A percentile compares a stretch with the other conserved stretches of the same genome.
Conservation (phyloP, 30 jellyfish, hydroid and myxozoan genomes). For the Mastigias papua region DNA sequence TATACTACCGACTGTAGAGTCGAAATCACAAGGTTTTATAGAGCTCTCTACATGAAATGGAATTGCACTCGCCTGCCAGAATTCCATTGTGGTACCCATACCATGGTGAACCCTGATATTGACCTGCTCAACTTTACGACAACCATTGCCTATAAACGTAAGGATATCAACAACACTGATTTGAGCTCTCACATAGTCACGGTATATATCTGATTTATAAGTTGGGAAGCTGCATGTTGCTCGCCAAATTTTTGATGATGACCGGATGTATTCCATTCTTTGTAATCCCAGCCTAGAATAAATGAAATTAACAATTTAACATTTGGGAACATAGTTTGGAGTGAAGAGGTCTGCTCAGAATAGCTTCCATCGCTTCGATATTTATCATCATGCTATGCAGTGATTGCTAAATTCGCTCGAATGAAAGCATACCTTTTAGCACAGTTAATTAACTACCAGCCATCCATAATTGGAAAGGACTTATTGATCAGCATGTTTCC, state of each 20-base stretch:
- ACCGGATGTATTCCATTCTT: conserved; percentile 13
- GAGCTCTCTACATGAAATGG: not conserved
- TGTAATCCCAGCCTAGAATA: not conserved
- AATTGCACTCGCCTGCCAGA: not conserved
- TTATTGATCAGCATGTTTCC: no score
- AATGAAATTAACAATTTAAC: no score
- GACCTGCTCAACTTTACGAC: not conserved
- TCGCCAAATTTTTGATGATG: conserved; percentile 24
- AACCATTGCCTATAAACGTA: conserved; percentile 2
- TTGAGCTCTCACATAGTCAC: conserved; percentile 21
- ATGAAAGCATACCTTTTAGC: no score
- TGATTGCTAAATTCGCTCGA: no score
- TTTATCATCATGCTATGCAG: no score
- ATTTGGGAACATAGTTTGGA: no score
- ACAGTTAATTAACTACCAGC: no score
- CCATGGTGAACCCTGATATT: not conserved
- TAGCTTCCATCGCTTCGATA: no score
- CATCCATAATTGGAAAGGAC: no score
- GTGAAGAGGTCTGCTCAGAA: no score
- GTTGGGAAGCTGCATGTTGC: conserved; percentile 33
- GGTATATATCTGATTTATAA: not conserved
- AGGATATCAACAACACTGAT: not conserved
- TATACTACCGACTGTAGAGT: not conserved
- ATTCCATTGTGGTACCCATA: not conserved
- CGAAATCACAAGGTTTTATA: not conserved